Base-by-base conservation (phyloP, 2,888 invertebrate species). In the Itoplectis maculator region DNA sequence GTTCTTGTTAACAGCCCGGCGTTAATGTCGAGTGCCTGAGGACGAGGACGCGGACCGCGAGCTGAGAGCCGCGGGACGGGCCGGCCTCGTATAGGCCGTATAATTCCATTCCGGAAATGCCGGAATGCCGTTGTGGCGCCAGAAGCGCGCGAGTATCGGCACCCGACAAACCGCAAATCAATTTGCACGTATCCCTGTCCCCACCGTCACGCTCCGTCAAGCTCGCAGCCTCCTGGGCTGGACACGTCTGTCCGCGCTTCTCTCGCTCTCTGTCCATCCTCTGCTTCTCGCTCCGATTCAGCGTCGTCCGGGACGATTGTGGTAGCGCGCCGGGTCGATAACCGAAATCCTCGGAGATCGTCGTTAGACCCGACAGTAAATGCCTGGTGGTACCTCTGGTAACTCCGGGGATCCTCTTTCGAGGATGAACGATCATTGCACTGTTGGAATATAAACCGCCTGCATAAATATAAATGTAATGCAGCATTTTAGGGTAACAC, bases 81-180 rank as follows among this genome's bases (percentile, higher is more conserved):
- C 70, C 81, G 49, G 77, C 69, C 83, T 77, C 83, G 77, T 69
- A 70, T 70, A 76, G 77, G 63, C 63, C 77, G 77, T 83, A 82
- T 88, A 88, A 88, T 86, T 89, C 88, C 88, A 88, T 90, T 90
- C 90, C 90, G 90, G 90, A 90, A 90, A 90, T 86, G 88, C 86
- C 81, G 90, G 90, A 90, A 90, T 90, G 91, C 86, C 88, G 88
- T 84, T 86, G 88, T 86, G 89, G 90, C 89, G 89, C 89, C 90
- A 87, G 88, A 82, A 83, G 83, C 81, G 80, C 80, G 73, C 56
- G 82, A 73, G 69, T 76, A 87, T 88, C 89, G 88, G 84, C 87
- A 86, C 87, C 87, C 85, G 87, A 83, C 86, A 82, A 87, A 87
- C 89, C 90, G 90, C 90, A 89, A 89, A 90, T 90, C 90, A 89